Conservation (phyloP, 2,113 vertebrate species). For the Brienomyrus brachyistius region DNA sequence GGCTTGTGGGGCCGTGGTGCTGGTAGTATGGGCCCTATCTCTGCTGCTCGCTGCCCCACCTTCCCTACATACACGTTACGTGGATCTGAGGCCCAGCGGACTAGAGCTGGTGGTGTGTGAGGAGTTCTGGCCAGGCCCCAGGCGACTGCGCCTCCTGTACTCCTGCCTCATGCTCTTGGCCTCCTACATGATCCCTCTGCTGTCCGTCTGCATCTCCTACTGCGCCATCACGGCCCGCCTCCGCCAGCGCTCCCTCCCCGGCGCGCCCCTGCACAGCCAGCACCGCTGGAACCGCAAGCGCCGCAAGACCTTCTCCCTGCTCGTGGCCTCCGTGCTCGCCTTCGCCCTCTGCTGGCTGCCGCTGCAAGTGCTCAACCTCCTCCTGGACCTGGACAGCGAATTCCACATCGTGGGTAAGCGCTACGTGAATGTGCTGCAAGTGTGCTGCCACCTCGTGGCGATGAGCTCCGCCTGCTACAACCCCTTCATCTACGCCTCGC, state of each 20-base stretch:
- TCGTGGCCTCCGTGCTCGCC: slow-evolving; percentile 63
- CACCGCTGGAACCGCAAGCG: slow-evolving; percentile 58
- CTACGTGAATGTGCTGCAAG: slow-evolving; percentile 63
- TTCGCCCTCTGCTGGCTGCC: slow-evolving; percentile 69
- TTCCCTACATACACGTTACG: slow-evolving; percentile 51
- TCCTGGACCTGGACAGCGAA: slow-evolving; percentile 63
- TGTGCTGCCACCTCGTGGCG: slow-evolving; percentile 65
- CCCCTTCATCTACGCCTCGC: slow-evolving; percentile 71
- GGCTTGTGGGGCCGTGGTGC: slow-evolving; percentile 51
- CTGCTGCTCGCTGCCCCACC: slow-evolving; percentile 58
- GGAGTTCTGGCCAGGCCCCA: slow-evolving; percentile 60
- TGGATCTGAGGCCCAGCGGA: slow-evolving; percentile 59
- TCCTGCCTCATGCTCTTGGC: slow-evolving; percentile 62
- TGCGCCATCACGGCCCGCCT: slow-evolving; percentile 63
- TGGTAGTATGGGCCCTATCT: slow-evolving; percentile 59
- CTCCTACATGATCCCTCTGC: slow-evolving; percentile 66
- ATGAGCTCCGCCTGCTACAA: slow-evolving; percentile 73
- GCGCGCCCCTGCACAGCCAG: slow-evolving; percentile 48
- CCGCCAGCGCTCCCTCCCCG: slow-evolving; percentile 51
- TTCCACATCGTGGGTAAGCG: slow-evolving; percentile 61
- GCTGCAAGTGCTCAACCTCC: slow-evolving; percentile 65
- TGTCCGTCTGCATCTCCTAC: slow-evolving; percentile 66
- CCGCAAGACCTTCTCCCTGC: slow-evolving; percentile 58
- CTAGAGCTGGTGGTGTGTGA: slow-evolving; percentile 63
- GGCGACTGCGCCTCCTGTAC: slow-evolving; percentile 55